Evolutionary conservation across 2,888 invertebrate genomes (phyloP).

Genomic region (Melipona beecheii): DNA sequence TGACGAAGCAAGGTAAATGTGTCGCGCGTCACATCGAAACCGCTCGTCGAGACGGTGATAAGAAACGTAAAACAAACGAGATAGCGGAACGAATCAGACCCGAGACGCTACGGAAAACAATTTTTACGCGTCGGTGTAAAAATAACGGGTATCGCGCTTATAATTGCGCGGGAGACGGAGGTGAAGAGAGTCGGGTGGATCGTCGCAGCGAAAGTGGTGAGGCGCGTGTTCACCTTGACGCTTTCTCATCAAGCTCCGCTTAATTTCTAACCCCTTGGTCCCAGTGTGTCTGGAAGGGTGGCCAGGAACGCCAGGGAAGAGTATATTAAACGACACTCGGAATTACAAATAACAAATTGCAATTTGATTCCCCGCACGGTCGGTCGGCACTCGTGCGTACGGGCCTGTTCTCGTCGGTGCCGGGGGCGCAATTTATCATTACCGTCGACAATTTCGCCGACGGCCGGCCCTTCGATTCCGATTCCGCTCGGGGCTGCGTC

Average conservation of each 20-base stretch:
- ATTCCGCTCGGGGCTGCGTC: conserved; percentile 48
- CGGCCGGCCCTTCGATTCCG: conserved; percentile 72
- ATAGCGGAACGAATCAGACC: background rate
- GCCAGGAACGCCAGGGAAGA: conserved; percentile 68
- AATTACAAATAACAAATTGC: conserved; percentile 85
- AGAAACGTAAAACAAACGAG: background rate
- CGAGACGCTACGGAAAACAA: background rate
- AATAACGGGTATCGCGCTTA: conserved; percentile 51
- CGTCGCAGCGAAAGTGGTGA: background rate
- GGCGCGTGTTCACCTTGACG: conserved; percentile 60
- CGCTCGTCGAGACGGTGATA: background rate
- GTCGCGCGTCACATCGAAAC: background rate
- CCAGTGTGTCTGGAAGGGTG: conserved; percentile 60
- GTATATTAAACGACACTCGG: conserved; percentile 84
- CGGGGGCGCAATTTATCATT: conserved; percentile 84
- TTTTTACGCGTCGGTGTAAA: conserved; percentile 2
- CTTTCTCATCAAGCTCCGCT: conserved; percentile 71
- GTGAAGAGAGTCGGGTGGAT: no score
- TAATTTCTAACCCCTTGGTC: conserved; percentile 78
- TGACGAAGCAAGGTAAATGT: background rate
- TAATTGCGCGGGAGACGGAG: conserved; percentile 46
- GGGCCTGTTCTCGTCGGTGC: conserved; percentile 63
- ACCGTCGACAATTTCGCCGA: conserved; percentile 83
- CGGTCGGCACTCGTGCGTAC: conserved; percentile 59
- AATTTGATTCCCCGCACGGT: conserved; percentile 83